Conservation (phyloP, 2,113 vertebrate species). For the Gallinago jamesoni region DNA sequence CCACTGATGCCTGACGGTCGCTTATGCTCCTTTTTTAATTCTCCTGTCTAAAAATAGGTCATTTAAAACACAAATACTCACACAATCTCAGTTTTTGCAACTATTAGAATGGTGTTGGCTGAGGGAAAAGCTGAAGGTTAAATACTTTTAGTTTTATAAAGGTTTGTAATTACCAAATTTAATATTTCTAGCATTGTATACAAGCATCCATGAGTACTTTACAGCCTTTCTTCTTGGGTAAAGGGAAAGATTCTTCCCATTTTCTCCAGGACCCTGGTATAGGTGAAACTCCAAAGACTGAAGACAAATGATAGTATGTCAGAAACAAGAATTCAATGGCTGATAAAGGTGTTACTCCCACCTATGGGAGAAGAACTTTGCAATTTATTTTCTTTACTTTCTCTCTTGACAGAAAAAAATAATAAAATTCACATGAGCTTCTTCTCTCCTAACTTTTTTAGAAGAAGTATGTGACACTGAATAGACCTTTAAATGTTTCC, state of each 20-base stretch:
- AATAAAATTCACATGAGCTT: too few relatives aligned
- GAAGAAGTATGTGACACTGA: not conserved
- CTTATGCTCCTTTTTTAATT: not conserved
- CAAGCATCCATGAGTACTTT: not conserved
- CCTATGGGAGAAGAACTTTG: not conserved
- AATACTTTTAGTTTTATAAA: not conserved
- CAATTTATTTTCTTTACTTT: not conserved
- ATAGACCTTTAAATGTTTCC: not conserved
- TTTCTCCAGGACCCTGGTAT: not conserved
- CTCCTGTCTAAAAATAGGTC: not conserved
- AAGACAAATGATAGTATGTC: not conserved
- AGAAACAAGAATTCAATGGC: not conserved
- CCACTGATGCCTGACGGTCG: not conserved
- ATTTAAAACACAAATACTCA: not conserved
- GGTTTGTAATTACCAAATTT: not conserved
- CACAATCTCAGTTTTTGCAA: not conserved
- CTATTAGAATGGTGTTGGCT: not conserved
- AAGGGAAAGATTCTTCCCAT: not conserved
- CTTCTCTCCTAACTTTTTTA: not conserved
- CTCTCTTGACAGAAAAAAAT: not conserved
- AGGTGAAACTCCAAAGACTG: not conserved
- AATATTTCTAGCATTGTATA: not conserved
- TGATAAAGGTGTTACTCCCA: not conserved
- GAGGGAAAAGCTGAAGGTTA: not conserved
- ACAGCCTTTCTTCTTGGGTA: accelerated